Percentiles rank a stretch among this genome's conserved stretches.
These are phyloP conservation scores for Neoaliturus tenellus DNA, from an alignment of 2,888 invertebrate genomes.

Conservation along the genomic window DNA sequence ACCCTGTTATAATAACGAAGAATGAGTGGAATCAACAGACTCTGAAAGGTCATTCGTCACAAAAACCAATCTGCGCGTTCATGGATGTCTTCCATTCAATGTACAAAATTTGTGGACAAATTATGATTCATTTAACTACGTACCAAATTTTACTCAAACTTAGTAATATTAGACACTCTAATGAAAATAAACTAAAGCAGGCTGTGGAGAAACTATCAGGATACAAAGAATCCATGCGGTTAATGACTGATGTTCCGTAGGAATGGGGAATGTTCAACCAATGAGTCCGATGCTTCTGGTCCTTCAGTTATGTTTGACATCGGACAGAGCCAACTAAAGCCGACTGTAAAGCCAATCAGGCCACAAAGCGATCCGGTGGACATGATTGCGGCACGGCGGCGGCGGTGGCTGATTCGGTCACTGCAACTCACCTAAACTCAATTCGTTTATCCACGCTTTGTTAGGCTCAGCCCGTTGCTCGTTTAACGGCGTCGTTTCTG, in stretches of 20 bases:
- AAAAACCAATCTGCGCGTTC: too few relatives aligned
- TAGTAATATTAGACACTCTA: too few relatives aligned
- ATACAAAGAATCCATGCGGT: neutral
- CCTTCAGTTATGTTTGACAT: neutral
- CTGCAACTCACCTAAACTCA: neutral
- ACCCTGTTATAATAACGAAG: too few relatives aligned
- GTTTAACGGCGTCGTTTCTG: neutral
- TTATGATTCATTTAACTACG: too few relatives aligned
- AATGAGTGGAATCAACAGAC: too few relatives aligned
- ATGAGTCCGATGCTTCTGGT: too few relatives aligned
- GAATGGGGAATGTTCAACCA: too few relatives aligned
- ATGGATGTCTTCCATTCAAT: too few relatives aligned
- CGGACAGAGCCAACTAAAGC: neutral
- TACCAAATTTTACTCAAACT: too few relatives aligned
- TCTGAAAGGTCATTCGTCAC: too few relatives aligned
- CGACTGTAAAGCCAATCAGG: neutral
- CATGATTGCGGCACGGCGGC: slow-evolving; percentile 2
- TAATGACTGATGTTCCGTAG: too few relatives aligned
- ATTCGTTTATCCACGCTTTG: neutral
- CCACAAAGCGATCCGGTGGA: slow-evolving; percentile 23
- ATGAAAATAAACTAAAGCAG: neutral
- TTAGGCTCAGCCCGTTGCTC: neutral
- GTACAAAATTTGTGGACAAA: too few relatives aligned
- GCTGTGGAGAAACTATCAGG: neutral
- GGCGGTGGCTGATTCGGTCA: neutral